Percentiles rank a stretch among this genome's conserved stretches.
phyloP scores from a whole-genome alignment of 2,888 invertebrate genomes.

The Clivina fossor region DNA sequence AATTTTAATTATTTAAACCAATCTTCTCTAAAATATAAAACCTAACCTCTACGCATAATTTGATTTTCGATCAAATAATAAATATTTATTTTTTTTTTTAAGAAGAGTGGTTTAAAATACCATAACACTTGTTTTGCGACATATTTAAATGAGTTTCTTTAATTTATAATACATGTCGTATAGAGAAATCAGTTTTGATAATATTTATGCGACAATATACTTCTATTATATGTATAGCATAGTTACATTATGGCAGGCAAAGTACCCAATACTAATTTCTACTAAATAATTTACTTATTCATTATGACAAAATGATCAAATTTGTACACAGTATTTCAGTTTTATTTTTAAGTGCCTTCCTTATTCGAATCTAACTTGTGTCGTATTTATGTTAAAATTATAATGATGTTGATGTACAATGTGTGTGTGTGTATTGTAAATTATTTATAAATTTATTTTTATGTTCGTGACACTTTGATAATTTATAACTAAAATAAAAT shows the following conservation, averaged over 20 bases:
- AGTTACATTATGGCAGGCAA: conserved; percentile 29
- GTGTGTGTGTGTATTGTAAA: too few species aligned
- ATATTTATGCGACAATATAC: conserved; percentile 27
- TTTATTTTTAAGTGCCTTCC: conserved; percentile 28
- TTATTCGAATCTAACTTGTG: conserved; percentile 21
- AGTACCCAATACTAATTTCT: conserved; percentile 26
- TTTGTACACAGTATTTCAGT: conserved; percentile 30
- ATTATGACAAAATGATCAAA: conserved; percentile 25
- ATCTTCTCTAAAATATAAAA: not conserved
- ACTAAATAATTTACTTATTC: conserved; percentile 4
- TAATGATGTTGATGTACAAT: too few species aligned
- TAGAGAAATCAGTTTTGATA: conserved; percentile 28
- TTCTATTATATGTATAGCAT: conserved; percentile 29
- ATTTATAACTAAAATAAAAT: conserved; percentile 21
- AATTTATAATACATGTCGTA: conserved; percentile 11
- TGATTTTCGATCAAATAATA: too few species aligned
- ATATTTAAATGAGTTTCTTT: not conserved
- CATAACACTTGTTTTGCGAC: conserved; percentile 18
- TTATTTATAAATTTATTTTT: too few species aligned
- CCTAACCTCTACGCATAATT: not conserved
- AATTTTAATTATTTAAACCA: conserved; percentile 13
- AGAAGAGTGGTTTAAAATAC: conserved; percentile 2
- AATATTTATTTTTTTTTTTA: not conserved
- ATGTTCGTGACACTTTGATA: conserved; percentile 6
- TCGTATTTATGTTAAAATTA: conserved; percentile 21